Percentiles rank a stretch among this genome's conserved stretches.
Conservation (phyloP, 2,113 vertebrate species). For the Dasyprocta punctata region DNA sequence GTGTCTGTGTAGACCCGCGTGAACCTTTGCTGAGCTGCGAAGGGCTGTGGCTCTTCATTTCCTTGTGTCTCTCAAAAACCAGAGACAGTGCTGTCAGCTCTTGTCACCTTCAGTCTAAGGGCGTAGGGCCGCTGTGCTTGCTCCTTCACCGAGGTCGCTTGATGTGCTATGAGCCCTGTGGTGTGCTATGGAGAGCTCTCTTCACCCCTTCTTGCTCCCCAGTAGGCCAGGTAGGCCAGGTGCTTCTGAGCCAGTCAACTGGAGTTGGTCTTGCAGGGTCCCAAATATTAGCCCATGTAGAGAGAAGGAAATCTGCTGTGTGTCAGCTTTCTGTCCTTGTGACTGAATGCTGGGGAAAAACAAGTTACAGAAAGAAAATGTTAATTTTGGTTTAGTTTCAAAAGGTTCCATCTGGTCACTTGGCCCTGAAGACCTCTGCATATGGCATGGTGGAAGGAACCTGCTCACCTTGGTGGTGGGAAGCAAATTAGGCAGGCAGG, state of each 20-base stretch:
- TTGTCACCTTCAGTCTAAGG: background rate
- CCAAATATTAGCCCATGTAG: background rate
- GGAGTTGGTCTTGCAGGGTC: background rate
- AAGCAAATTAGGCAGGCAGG: background rate
- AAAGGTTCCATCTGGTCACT: background rate
- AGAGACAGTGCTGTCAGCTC: rapidly evolving
- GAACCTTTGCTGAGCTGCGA: background rate
- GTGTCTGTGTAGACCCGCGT: background rate
- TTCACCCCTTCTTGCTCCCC: background rate
- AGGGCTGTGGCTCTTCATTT: background rate
- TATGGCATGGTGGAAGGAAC: background rate
- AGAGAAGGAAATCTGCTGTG: background rate
- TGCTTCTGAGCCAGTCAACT: background rate
- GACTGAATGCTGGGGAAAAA: background rate
- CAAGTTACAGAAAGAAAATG: background rate
- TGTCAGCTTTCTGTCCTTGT: background rate
- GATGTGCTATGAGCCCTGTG: rapidly evolving
- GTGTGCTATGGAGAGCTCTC: background rate
- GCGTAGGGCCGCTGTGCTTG: rapidly evolving
- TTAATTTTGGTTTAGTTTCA: background rate
- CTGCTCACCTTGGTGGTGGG: background rate
- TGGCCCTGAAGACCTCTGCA: background rate
- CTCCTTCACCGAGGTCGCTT: rapidly evolving
- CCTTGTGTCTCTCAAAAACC: background rate
- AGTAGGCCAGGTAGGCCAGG: background rate